phyloP scores from a whole-genome alignment of 1,140 invertebrate genomes.

The Plectrocnemia conspersa region DNA sequence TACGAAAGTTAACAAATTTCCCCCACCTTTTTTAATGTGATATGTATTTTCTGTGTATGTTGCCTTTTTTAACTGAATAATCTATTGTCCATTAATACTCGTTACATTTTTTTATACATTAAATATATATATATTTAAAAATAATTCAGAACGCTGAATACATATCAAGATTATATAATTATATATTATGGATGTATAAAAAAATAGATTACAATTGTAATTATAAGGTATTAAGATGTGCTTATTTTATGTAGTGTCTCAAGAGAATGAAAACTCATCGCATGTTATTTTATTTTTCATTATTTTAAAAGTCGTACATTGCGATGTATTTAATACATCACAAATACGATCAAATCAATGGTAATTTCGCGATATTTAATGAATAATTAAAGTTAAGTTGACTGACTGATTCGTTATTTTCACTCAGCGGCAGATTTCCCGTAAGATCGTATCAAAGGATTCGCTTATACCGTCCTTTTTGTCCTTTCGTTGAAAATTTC shows the following conservation, averaged over 20 bases:
- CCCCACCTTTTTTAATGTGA: constrained; percentile 6
- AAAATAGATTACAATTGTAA: constrained; percentile 21
- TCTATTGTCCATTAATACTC: neutral
- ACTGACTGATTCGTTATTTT: no score
- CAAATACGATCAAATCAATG: no score
- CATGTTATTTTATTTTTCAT: constrained; percentile 5
- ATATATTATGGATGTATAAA: constrained; percentile 16
- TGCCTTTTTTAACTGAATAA: neutral
- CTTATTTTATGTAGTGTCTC: constrained; percentile 24
- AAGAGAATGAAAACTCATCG: constrained; percentile 6
- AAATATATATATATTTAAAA: no score
- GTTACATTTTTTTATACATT: constrained; percentile 1
- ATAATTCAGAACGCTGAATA: constrained; percentile 18
- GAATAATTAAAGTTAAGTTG: no score
- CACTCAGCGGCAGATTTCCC: no score
- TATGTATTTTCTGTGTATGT: neutral
- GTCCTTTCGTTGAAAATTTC: no score
- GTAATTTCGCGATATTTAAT: no score
- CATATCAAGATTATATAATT: constrained; percentile 16
- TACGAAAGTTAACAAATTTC: neutral
- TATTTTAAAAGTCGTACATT: no score
- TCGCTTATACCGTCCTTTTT: no score
- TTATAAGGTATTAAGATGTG: constrained; percentile 24
- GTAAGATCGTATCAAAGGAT: no score
- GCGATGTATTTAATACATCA: no score